Evolutionary conservation across 2,888 invertebrate genomes (phyloP), one percentile per base, ranked within the genome.

Genomic region (Biston betularia): DNA sequence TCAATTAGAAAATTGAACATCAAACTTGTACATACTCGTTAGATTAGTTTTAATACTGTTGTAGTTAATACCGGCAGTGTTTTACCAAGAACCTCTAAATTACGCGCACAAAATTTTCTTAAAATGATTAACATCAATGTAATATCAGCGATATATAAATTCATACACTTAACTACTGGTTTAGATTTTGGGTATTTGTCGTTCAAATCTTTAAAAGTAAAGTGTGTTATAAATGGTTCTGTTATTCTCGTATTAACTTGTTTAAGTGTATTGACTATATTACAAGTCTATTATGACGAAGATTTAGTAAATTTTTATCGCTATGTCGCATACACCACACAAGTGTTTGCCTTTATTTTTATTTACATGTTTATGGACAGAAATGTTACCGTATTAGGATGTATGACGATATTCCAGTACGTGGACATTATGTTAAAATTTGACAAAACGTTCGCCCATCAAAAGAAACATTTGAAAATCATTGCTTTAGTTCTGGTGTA

Each of bases 171-270:
- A 6, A 34, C 12, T 12, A 50, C 50, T 33, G 33, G 50, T 12
- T 50, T 50, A 50, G 50, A 50, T 12, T 34, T 50, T n/a, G 50
- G 50, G 1, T 50, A 12, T 12, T n/a, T 50, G 1, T 12, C 50
- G 7, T 34, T 34, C 11, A 50, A 50, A 6, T 50, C 50, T 12
- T 34, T 34, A 6, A 50, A 33, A 12, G 3, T 50, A 0, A 34
- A 33, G n/a, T 12, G n/a, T 34, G 3, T 50, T 7, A 4, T 50
- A 12, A 50, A 50, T 12, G 7, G 3, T 3, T 14, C 34, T 34
- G 6, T 50, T 9, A 50, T 50, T 33, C 0, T 50, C 1, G 2
- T 24, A 11, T 5, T 50, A 6, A 6, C 6, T 7, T 6, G 50
- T 34, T 50, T 33, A n/a, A 50, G 50, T 50, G 12, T 12, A 0